phyloP scores from a whole-genome alignment of 1,140 invertebrate genomes.

The Brachystomella parvula region DNA sequence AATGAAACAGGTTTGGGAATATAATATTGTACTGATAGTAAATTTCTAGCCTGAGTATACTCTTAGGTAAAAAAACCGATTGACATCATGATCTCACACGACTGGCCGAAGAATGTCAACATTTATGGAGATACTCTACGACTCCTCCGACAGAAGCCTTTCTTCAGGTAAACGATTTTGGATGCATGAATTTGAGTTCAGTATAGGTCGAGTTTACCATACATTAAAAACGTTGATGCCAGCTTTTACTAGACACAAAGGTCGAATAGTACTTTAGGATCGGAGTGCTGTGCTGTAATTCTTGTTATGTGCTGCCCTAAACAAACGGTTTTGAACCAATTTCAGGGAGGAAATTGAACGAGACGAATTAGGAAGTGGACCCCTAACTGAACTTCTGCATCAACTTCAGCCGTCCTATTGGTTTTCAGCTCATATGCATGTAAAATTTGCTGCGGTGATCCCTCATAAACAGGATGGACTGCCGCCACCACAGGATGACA shows the following conservation, averaged over 20 bases:
- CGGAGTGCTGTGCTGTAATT: no score
- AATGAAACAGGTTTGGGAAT: conserved; percentile 53
- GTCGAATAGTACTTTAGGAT: no score
- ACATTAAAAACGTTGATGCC: neutral
- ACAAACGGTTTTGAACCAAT: neutral
- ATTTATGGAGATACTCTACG: conserved; percentile 70
- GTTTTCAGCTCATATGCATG: conserved; percentile 97
- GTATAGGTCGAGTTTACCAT: neutral
- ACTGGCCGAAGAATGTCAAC: conserved; percentile 88
- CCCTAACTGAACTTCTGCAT: conserved; percentile 68
- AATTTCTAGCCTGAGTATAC: conserved; percentile 16
- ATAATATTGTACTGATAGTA: conserved; percentile 3
- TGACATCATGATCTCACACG: conserved; percentile 90
- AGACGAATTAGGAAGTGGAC: conserved; percentile 73
- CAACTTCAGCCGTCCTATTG: conserved; percentile 77
- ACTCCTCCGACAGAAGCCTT: conserved; percentile 74
- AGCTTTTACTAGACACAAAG: neutral
- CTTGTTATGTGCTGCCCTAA: no score
- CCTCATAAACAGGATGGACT: conserved; percentile 48
- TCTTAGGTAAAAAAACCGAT: conserved; percentile 60
- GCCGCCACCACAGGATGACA: no score
- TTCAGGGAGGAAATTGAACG: conserved; percentile 67
- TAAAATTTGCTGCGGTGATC: conserved; percentile 84
- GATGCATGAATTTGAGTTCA: neutral
- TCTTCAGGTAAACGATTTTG: conserved; percentile 54